Conservation (phyloP, 2,113 vertebrate species). For the Syngnathus floridae region DNA sequence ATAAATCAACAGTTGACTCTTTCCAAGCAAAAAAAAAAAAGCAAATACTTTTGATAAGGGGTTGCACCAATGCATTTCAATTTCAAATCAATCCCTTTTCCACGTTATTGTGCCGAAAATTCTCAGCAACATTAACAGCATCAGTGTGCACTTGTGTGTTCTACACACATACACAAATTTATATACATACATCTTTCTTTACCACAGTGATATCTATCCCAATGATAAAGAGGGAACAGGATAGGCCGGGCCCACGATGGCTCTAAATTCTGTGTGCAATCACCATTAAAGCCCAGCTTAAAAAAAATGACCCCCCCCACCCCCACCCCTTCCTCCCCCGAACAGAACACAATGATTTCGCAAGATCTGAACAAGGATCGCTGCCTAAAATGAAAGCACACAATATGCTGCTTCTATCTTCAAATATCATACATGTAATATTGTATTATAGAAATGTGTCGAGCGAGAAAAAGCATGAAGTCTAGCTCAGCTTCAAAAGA, state of each 20-base stretch:
- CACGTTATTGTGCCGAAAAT: conserved; percentile 33
- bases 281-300: conserved; percentile 46
- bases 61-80: conserved; percentile 63
- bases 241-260: conserved; percentile 57
- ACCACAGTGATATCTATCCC: conserved; percentile 69
- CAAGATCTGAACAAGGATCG: conserved; percentile 42
- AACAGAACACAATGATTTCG: conserved; percentile 41
- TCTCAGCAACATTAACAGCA: conserved; percentile 39
- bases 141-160: conserved; percentile 29
- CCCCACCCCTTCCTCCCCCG: background rate
- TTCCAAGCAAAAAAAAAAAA: conserved; percentile 23
- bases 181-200: conserved; percentile 36
- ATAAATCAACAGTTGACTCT: conserved; percentile 14
- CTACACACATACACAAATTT: conserved; percentile 12
- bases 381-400: conserved; percentile 60
- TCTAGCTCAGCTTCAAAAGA: conserved; percentile 65
- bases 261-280: conserved; percentile 66
- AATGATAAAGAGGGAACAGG: conserved; percentile 55
- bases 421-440: conserved; percentile 66
- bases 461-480: conserved; percentile 50
- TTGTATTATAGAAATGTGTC: conserved; percentile 67
- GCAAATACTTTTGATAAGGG: conserved; percentile 52
- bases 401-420: conserved; percentile 68
- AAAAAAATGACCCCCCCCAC: conserved; percentile 17
- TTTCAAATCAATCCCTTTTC: conserved; percentile 27